Percentiles rank a stretch among this genome's conserved stretches.
These are phyloP conservation scores for Drosophila lacicola DNA, from an alignment of 2,888 invertebrate genomes.

Conservation along the genomic window DNA sequence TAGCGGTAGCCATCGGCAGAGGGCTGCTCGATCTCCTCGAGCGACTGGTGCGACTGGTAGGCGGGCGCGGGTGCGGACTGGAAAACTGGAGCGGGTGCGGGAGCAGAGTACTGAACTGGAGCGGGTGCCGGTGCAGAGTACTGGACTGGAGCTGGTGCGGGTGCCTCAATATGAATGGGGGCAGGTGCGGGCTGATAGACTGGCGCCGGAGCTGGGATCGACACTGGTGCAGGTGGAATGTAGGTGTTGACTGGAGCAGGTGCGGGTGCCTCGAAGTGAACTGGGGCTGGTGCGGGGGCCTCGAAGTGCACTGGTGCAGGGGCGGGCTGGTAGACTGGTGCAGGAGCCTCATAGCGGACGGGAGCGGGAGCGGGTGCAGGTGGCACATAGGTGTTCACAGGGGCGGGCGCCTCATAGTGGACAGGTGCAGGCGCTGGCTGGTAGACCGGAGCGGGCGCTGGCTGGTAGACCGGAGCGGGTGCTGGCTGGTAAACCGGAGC, in stretches of 20 bases:
- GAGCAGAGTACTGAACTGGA: conserved; percentile 28
- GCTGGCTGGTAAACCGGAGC: conserved; percentile 27
- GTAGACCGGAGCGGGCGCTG: conserved; percentile 16
- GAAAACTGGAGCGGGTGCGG: conserved; percentile 34
- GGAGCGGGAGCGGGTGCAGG: conserved; percentile 20
- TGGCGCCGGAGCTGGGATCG: conserved; percentile 52
- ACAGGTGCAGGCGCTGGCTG: conserved; percentile 20
- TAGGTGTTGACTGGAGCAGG: conserved; percentile 52
- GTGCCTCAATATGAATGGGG: conserved; percentile 36
- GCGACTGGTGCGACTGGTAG: conserved; percentile 40
- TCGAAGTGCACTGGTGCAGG: conserved; percentile 32
- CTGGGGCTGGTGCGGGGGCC: conserved; percentile 28
- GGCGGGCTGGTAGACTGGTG: conserved; percentile 22
- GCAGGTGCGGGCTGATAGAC: conserved; percentile 56
- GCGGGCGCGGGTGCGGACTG: conserved; percentile 37
- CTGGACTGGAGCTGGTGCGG: conserved; percentile 41
- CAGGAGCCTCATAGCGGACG: conserved; percentile 10
- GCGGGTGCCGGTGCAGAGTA: conserved; percentile 30
- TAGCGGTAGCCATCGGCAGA: conserved; percentile 80
- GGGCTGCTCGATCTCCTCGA: conserved; percentile 74
- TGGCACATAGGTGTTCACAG: conserved; percentile 6
- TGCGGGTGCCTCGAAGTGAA: not conserved
- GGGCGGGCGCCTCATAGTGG: conserved; percentile 28
- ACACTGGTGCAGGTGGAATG: conserved; percentile 52
- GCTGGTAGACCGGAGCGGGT: conserved; percentile 27